Evolutionary conservation across 2,888 invertebrate genomes (phyloP).

Genomic region (Lottia scabra): DNA sequence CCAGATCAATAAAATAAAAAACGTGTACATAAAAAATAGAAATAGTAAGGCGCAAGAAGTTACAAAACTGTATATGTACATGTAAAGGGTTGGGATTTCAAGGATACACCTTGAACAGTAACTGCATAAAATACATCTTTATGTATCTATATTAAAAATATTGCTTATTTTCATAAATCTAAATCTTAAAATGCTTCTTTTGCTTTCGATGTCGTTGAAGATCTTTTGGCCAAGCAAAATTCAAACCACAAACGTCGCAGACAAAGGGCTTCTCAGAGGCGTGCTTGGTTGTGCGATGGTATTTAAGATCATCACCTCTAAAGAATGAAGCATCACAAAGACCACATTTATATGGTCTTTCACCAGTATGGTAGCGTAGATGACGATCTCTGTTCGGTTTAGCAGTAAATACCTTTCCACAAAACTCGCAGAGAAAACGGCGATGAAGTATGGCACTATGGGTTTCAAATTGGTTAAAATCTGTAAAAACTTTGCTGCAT

Average conservation of each 20-base stretch:
- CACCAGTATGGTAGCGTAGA: slow-evolving; percentile 66
- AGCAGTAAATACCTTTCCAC: slow-evolving; percentile 65
- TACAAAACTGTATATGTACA: no score
- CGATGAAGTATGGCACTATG: slow-evolving; percentile 60
- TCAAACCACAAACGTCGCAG: slow-evolving; percentile 43
- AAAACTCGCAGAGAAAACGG: slow-evolving; percentile 63
- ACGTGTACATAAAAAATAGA: no score
- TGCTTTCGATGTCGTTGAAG: slow-evolving; percentile 43
- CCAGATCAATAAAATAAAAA: no score
- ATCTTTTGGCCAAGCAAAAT: slow-evolving; percentile 51
- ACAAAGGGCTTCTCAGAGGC: slow-evolving; percentile 46
- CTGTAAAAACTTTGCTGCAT: slow-evolving; percentile 43
- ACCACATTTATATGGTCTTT: slow-evolving; percentile 61
- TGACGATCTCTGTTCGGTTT: slow-evolving; percentile 66
- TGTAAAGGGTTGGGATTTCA: no score
- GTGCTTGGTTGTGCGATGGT: slow-evolving; percentile 58
- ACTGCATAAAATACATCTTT: no score
- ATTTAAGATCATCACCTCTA: slow-evolving; percentile 59
- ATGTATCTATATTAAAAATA: no score
- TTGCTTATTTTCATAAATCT: no score
- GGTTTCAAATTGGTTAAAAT: slow-evolving; percentile 56
- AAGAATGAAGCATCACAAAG: slow-evolving; percentile 52
- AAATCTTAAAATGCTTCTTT: slow-evolving; percentile 23
- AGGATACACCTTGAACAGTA: no score
- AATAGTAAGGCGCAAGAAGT: no score